Conservation (phyloP, 2,888 invertebrate species). For the Octonoba sinensis region DNA sequence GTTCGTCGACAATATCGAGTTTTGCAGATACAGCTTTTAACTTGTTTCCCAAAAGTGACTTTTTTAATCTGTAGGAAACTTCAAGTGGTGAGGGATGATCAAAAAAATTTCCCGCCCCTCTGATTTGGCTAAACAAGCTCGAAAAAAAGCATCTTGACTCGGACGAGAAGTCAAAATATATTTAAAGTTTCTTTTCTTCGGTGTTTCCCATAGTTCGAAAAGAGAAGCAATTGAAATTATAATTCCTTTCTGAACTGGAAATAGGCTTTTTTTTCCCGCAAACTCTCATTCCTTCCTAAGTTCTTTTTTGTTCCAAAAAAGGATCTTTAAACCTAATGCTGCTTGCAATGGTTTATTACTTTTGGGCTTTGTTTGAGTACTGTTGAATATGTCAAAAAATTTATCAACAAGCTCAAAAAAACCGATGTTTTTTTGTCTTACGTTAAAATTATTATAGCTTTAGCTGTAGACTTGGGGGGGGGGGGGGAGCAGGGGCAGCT, state of each 20-base stretch:
- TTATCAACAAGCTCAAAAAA: background rate
- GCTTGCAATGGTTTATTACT: slow-evolving; percentile 2
- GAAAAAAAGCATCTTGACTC: too few relatives aligned
- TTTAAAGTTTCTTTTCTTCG: background rate
- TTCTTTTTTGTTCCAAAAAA: background rate
- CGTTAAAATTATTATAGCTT: background rate
- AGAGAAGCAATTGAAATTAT: slow-evolving; percentile 3
- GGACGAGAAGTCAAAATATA: too few relatives aligned
- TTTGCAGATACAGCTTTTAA: too few relatives aligned
- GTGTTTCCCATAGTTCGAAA: background rate
- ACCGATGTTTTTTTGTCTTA: slow-evolving; percentile 1
- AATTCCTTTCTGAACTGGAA: slow-evolving; percentile 6
- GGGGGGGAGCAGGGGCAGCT: background rate
- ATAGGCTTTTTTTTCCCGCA: background rate
- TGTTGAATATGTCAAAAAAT: slow-evolving; percentile 8
- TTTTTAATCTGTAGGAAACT: too few relatives aligned
- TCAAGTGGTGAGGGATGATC: too few relatives aligned
- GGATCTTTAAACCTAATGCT: background rate
- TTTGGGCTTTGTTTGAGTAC: background rate
- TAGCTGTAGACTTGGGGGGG: background rate
- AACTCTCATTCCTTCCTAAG: too few relatives aligned
- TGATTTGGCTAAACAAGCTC: too few relatives aligned
- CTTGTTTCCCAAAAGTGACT: too few relatives aligned
- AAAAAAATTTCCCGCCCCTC: too few relatives aligned
- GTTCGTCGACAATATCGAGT: too few relatives aligned